Percentiles rank a stretch among this genome's conserved stretches.
Evolutionary conservation across 2,888 invertebrate genomes (phyloP).

Genomic region (Mycalesis mineus): DNA sequence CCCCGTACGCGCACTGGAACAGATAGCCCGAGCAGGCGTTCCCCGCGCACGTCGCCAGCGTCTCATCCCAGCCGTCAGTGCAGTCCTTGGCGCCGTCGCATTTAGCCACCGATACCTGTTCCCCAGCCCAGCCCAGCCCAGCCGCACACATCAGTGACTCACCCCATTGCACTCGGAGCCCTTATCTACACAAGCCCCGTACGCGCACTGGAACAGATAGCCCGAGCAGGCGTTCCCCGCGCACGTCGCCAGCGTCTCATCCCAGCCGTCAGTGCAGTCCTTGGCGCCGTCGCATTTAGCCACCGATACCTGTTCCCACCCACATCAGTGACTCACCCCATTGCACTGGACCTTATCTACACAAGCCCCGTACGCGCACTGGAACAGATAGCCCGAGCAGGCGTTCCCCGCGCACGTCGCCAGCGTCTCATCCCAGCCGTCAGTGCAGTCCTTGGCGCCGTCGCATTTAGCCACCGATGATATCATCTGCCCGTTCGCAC

Average conservation of each 20-base stretch:
- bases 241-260: conserved; percentile 54
- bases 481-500: conserved; percentile 46
- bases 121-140: too few species aligned
- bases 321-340: conserved; percentile 49
- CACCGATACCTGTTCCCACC: too few species aligned
- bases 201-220: conserved; percentile 78
- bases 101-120: conserved; percentile 56
- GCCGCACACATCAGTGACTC: conserved; percentile 19
- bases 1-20: conserved; percentile 80
- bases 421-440: conserved; percentile 57
- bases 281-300: too few species aligned
- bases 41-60: conserved; percentile 47
- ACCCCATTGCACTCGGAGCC: conserved; percentile 71
- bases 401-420: conserved; percentile 47
- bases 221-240: conserved; percentile 61
- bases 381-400: conserved; percentile 76
- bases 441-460: too few species aligned
- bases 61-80: conserved; percentile 51
- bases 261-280: conserved; percentile 38
- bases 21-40: conserved; percentile 68
- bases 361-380: conserved; percentile 80
- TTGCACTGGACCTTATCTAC: conserved; percentile 78
- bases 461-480: conserved; percentile 34
- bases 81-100: too few species aligned
- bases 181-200: conserved; percentile 80